phyloP scores from a whole-genome alignment of 2,888 invertebrate species.

The Buathra laborator region DNA sequence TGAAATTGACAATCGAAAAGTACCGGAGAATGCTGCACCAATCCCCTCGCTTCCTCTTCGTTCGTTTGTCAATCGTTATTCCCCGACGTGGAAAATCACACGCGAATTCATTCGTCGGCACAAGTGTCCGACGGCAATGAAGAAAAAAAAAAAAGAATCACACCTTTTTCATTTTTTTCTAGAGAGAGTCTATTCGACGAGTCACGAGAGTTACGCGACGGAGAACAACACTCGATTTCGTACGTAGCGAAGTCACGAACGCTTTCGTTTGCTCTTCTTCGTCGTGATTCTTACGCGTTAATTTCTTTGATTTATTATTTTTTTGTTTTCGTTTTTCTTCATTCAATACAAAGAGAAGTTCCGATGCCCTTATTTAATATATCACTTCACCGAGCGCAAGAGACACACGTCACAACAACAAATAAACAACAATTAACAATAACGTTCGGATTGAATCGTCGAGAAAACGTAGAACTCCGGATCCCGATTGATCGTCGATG shows the following conservation, averaged over 20 bases:
- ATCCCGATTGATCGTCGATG: constrained; percentile 9
- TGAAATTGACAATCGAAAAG: constrained; percentile 7
- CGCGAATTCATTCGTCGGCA: constrained; percentile 35
- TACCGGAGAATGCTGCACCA: constrained; percentile 10
- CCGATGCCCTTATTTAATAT: constrained; percentile 12
- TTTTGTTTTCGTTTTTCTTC: neutral
- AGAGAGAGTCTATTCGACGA: constrained; percentile 35
- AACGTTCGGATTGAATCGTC: constrained; percentile 68
- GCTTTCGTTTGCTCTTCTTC: constrained; percentile 21
- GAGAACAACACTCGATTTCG: constrained; percentile 25
- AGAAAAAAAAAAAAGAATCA: constrained; percentile 32
- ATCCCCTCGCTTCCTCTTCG: neutral
- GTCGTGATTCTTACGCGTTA: neutral
- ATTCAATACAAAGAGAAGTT: constrained; percentile 5
- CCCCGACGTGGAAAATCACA: constrained; percentile 9
- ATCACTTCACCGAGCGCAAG: constrained; percentile 58
- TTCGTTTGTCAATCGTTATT: constrained; percentile 6
- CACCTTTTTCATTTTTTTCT: constrained; percentile 12
- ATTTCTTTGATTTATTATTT: too few relatives aligned
- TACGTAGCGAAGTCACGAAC: constrained; percentile 10
- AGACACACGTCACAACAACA: constrained; percentile 72
- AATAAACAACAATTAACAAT: constrained; percentile 74
- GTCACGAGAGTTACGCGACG: constrained; percentile 21
- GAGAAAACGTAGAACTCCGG: constrained; percentile 45
- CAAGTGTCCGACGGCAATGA: constrained; percentile 50